Evolutionary conservation across 2,888 invertebrate genomes (phyloP).

Genomic region (Noctua janthe): DNA sequence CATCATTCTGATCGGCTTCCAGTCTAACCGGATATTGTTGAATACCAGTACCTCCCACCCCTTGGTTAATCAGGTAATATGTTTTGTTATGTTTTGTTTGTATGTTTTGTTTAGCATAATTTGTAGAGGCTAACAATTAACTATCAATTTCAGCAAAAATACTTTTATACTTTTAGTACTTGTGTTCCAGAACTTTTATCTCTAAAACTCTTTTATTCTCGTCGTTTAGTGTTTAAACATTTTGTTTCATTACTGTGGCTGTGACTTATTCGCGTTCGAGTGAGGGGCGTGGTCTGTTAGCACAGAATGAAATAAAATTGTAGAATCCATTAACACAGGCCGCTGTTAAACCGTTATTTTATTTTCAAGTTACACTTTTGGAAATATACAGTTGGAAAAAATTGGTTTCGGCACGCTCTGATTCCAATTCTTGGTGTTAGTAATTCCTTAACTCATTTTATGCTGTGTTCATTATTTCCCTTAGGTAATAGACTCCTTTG

Average conservation of each 20-base stretch:
- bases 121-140: background rate
- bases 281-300: constrained; percentile 32
- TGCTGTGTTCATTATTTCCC: background rate
- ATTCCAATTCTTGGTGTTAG: background rate
- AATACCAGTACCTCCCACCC: too few relatives aligned
- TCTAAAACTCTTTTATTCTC: constrained; percentile 7
- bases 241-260: constrained; percentile 30
- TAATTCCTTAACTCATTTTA: background rate
- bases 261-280: constrained; percentile 50
- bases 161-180: background rate
- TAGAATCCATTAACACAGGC: constrained; percentile 57
- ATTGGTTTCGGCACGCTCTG: background rate
- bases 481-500: background rate
- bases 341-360: constrained; percentile 52
- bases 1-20: background rate
- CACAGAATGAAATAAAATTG: constrained; percentile 55
- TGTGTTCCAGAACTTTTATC: background rate
- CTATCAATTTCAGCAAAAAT: background rate
- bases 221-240: constrained; percentile 22
- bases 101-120: background rate
- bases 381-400: constrained; percentile 24
- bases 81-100: background rate
- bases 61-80: background rate
- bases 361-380: constrained; percentile 44
- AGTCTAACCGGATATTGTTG: background rate